Evolutionary conservation across 2,888 invertebrate genomes (phyloP).

Genomic region (Junonia oenone): DNA sequence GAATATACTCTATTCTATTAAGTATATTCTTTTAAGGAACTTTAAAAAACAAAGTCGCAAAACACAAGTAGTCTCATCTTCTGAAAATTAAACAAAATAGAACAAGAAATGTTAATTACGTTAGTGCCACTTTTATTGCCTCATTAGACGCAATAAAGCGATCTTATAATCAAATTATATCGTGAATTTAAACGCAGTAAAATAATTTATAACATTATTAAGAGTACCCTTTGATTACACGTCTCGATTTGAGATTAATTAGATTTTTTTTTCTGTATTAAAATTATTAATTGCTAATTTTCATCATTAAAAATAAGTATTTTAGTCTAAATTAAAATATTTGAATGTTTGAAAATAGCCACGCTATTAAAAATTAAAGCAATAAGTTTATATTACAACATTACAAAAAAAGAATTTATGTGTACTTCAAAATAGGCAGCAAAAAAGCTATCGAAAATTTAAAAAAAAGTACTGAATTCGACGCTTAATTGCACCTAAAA

Average conservation of each 20-base stretch:
- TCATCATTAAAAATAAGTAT: too few relatives aligned
- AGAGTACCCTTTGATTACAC: not conserved
- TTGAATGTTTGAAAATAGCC: too few relatives aligned
- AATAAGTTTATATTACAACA: too few relatives aligned
- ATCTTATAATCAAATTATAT: slow-evolving; percentile 2
- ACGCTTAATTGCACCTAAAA: not conserved
- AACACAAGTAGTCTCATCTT: too few relatives aligned
- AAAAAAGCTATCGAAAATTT: too few relatives aligned
- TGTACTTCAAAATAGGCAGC: too few relatives aligned
- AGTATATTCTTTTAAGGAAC: not conserved
- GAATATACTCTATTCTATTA: too few relatives aligned
- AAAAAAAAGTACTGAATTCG: too few relatives aligned
- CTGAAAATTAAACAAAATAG: not conserved
- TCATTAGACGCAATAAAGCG: not conserved
- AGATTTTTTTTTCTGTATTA: not conserved
- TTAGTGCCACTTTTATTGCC: not conserved
- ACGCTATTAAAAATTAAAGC: too few relatives aligned
- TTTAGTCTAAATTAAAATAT: too few relatives aligned
- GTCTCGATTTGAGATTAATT: not conserved
- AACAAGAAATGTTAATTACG: not conserved
- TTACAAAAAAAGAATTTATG: too few relatives aligned
- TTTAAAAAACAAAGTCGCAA: not conserved
- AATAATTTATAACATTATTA: not conserved
- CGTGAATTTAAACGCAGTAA: not conserved
- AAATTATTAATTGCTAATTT: too few relatives aligned